phyloP scores from a whole-genome alignment of 2,797 vertebrate species.

The Yasuhikotakia modesta region DNA sequence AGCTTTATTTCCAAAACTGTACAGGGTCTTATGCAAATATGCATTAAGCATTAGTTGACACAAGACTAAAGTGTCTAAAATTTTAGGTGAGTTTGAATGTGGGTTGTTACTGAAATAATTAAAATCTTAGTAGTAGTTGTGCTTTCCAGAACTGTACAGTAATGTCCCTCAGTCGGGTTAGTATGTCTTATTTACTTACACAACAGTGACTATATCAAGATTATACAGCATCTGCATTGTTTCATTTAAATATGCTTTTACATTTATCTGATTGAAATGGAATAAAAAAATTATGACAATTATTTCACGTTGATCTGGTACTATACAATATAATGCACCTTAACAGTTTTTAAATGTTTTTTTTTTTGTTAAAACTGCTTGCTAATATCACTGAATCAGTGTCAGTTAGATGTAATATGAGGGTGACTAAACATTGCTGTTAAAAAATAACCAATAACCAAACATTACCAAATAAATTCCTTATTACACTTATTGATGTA shows the following conservation, averaged over 20 bases:
- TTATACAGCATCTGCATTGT: too few relatives aligned
- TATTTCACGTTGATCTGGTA: too few relatives aligned
- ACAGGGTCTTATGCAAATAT: constrained; percentile 12
- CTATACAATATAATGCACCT: too few relatives aligned
- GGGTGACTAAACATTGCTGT: constrained; percentile 35
- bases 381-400: constrained; percentile 12
- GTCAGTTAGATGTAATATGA: constrained; percentile 21
- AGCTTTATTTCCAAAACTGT: not conserved
- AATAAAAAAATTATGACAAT: not conserved
- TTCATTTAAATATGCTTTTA: not conserved
- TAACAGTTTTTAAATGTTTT: too few relatives aligned
- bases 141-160: constrained; percentile 5
- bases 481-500: not conserved
- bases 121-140: not conserved
- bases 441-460: constrained; percentile 40
- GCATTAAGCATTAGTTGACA: not conserved
- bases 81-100: not conserved
- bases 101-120: not conserved
- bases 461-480: constrained; percentile 51
- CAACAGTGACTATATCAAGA: too few relatives aligned
- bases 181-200: too few relatives aligned
- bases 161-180: not conserved
- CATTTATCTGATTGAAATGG: too few relatives aligned
- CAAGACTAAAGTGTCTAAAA: not conserved
- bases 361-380: not conserved